These are phyloP conservation scores for Silurus glanis DNA, from an alignment of 2,113 vertebrate genomes.

Conservation along the genomic window DNA sequence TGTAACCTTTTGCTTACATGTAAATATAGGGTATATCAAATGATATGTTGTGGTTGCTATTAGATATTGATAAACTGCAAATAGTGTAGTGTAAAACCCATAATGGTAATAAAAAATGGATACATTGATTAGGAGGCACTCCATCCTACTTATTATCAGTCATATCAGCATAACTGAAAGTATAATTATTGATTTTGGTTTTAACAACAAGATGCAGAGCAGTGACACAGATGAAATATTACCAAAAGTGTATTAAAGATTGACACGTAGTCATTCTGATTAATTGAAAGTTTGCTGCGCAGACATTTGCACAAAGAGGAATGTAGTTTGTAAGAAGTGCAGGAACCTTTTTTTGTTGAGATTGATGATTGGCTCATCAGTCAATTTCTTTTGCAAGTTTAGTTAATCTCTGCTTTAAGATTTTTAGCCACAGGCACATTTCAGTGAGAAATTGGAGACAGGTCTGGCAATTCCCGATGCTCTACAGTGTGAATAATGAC, in stretches of 20 bases:
- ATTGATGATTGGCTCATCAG: not conserved
- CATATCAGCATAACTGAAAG: not conserved
- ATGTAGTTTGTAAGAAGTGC: not conserved
- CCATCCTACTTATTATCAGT: not conserved
- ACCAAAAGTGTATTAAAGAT: not conserved
- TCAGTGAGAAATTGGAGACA: not conserved
- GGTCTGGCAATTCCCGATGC: not conserved
- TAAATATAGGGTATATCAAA: not conserved
- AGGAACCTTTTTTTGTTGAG: not conserved
- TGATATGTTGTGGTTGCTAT: not conserved
- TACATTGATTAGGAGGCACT: not conserved
- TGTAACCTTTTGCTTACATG: not conserved
- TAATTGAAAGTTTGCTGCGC: not conserved
- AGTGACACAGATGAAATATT: not conserved
- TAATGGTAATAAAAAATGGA: not conserved
- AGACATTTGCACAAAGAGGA: not conserved
- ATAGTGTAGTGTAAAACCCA: not conserved
- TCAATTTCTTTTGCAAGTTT: not conserved
- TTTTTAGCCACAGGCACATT: not conserved
- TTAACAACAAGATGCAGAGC: not conserved
- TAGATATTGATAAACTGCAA: not conserved
- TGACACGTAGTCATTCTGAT: not conserved
- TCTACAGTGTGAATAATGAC: not conserved
- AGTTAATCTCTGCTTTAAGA: not conserved
- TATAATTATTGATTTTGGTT: not conserved